Base-by-base conservation (phyloP, 64 coral and sea anemone genomes). In the Porites lutea region DNA sequence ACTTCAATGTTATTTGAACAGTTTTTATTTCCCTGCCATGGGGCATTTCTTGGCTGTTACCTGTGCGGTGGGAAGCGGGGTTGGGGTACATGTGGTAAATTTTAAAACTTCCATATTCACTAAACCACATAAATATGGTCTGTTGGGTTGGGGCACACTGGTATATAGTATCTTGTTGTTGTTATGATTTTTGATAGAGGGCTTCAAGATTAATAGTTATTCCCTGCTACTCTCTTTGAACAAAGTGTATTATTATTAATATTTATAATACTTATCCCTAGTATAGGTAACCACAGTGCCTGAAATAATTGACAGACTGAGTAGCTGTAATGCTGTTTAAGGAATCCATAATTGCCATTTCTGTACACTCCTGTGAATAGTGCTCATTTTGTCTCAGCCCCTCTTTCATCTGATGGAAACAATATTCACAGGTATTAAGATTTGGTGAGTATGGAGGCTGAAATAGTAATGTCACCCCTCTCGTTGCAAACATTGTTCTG, bases 341-440 rank as follows among this genome's bases (percentile, higher is more conserved):
- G 53, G 72, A 71, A 77, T 77, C 72, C 57, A 89, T 89, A 45
- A 89, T 77, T 75, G 87, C 87, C 87, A 89, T 63, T 89, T 89
- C 87, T 43, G 87, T 89, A 64, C 57, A 77, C 55, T 74, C 23
- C 71, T 89, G 87, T 77, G 87, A 53, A 89, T 76, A 89, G 22
- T 45, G 19, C 55, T 89, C 87, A 89, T 77, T 59, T 47, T 60
- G 37, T 89, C 72, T 89, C 55, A 89, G 70, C 43, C 48, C 22
- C 57, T 89, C 71, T 77, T 89, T 89, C 87, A 89, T 89, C 51
- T 89, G 70, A 77, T 89, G 87, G 61, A 89, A 89, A 75, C 87
- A 89, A 62, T 89, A 76, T 77, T 89, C 87, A 77, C 87, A 89
- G 16, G 87, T 87, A 72, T 89, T 89, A 54, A 75, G 72, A 55